Percentiles rank a stretch among this genome's conserved stretches.
phyloP scores from a whole-genome alignment of 2,797 vertebrate species.

The Cheirogaleus major region DNA sequence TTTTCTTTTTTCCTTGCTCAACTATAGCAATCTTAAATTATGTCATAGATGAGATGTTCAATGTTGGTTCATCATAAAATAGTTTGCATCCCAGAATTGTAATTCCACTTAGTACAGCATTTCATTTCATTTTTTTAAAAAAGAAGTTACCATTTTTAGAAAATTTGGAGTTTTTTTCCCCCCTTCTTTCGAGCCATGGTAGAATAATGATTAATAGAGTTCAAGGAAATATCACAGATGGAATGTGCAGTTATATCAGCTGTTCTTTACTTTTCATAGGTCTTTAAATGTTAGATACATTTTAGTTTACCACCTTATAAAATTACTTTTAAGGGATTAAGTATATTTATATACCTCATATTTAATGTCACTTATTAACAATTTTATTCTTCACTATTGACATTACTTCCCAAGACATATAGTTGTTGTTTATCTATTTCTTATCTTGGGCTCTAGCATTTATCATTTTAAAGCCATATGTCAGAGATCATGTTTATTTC shows the following conservation, averaged over 20 bases:
- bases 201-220: constrained; percentile 33
- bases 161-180: constrained; percentile 5
- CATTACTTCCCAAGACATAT: neutral
- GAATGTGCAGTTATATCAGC: neutral
- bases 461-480: constrained; percentile 6
- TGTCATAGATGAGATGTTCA: constrained; percentile 63
- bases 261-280: neutral
- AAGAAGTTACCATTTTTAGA: constrained; percentile 62
- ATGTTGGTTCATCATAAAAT: constrained; percentile 72
- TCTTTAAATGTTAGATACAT: constrained; percentile 21
- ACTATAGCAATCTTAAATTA: constrained; percentile 68
- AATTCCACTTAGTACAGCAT: constrained; percentile 58
- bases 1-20: constrained; percentile 71
- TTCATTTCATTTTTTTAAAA: constrained; percentile 65
- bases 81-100: constrained; percentile 68
- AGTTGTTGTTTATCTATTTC: constrained; percentile 1
- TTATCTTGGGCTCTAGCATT: neutral
- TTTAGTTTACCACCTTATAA: constrained; percentile 31
- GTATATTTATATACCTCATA: neutral
- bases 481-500: constrained; percentile 5
- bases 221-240: neutral
- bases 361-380: constrained; percentile 24
- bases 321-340: neutral
- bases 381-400: neutral
- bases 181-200: neutral